A percentile compares a stretch with the other conserved stretches of the same genome.
Evolutionary conservation across 2,888 invertebrate genomes (phyloP).

Genomic region (Drosophila formosana): DNA sequence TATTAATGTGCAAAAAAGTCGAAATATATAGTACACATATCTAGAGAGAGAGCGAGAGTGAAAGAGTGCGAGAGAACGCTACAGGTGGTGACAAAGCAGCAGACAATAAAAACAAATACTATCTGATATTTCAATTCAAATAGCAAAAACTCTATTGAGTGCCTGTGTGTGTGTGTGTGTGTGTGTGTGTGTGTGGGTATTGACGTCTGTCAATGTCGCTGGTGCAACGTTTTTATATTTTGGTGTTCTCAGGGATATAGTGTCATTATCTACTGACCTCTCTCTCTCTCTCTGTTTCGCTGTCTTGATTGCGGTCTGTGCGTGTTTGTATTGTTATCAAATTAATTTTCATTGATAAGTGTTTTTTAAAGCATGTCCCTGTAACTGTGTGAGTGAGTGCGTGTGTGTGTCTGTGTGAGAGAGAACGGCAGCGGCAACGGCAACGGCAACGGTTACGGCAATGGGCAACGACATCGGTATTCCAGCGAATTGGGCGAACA

Average conservation of each 20-base stretch:
- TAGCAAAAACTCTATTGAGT: constrained; percentile 40
- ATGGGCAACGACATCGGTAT: constrained; percentile 43
- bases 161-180: constrained; percentile 10
- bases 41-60: constrained; percentile 2
- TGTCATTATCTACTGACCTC: constrained; percentile 43
- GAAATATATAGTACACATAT: constrained; percentile 2
- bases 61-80: constrained; percentile 25
- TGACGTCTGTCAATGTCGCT: constrained; percentile 47
- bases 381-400: constrained; percentile 11
- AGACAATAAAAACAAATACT: constrained; percentile 28
- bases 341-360: constrained; percentile 70
- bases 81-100: constrained; percentile 65
- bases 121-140: constrained; percentile 48
- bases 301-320: constrained; percentile 9
- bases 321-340: constrained; percentile 60
- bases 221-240: constrained; percentile 34
- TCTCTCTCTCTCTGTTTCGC: background rate
- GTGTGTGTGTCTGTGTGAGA: constrained; percentile 18
- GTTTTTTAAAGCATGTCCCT: constrained; percentile 17
- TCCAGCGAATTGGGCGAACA: constrained; percentile 49
- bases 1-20: constrained; percentile 30
- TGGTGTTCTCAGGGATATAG: constrained; percentile 39
- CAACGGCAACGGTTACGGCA: constrained; percentile 36
- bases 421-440: constrained; percentile 48
- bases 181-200: constrained; percentile 27